A percentile compares a stretch with the other conserved stretches of the same genome.
Conservation (phyloP, 1,140 invertebrate genomes). For the Drosophila virilis region DNA sequence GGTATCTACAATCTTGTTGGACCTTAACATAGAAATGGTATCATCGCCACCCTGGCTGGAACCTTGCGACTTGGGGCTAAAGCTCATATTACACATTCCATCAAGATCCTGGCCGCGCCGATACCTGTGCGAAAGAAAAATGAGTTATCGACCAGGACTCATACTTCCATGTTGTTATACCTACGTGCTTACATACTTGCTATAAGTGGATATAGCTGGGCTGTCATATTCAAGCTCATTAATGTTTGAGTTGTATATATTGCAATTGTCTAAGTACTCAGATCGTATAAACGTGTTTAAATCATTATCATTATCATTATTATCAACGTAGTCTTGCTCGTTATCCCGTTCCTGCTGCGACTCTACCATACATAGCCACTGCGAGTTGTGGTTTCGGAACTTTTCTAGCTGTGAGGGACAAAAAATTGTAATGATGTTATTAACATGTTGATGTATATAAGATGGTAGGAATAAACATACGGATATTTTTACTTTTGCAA, state of each 20-base stretch:
- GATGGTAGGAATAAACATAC: too few relatives aligned
- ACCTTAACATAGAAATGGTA: conserved; percentile 76
- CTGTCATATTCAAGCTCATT: conserved; percentile 74
- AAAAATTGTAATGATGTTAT: neutral
- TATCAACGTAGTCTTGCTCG: conserved; percentile 85
- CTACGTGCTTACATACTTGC: conserved; percentile 82
- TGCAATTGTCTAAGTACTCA: conserved; percentile 86
- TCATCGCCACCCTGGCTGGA: conserved; percentile 79
- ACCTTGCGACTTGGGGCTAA: conserved; percentile 85
- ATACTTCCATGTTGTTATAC: conserved; percentile 14
- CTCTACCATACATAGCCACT: conserved; percentile 98
- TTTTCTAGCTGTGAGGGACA: conserved; percentile 89
- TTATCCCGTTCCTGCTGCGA: conserved; percentile 85
- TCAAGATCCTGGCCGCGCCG: conserved; percentile 85
- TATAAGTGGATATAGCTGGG: conserved; percentile 73
- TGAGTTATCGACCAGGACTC: neutral
- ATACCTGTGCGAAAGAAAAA: conserved; percentile 50
- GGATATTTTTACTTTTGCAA: too few relatives aligned
- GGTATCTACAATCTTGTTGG: conserved; percentile 74
- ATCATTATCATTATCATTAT: conserved; percentile 87
- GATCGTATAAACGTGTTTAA: conserved; percentile 89
- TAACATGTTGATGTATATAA: too few relatives aligned
- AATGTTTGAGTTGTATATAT: conserved; percentile 68
- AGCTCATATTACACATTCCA: conserved; percentile 85
- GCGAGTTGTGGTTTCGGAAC: conserved; percentile 97